Conservation (phyloP, 2,888 invertebrate genomes). For the Parapristionchus giblindavisi region DNA sequence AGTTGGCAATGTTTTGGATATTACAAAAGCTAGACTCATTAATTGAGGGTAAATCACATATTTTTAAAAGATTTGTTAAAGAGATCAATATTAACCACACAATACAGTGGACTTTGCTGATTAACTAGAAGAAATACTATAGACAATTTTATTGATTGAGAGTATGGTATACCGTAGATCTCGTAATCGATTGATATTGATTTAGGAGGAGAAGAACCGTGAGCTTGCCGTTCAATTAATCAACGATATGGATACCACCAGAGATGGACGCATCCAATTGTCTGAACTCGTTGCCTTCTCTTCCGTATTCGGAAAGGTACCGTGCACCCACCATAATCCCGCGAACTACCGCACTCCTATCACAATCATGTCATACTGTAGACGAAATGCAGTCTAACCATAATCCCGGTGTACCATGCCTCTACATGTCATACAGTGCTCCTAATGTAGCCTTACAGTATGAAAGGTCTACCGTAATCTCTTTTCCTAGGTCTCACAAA, state of each 20-base stretch:
- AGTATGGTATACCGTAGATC: too few relatives aligned
- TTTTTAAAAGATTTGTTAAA: not conserved
- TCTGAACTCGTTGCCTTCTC: constrained; percentile 59
- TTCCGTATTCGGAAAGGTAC: constrained; percentile 35
- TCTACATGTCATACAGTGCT: too few relatives aligned
- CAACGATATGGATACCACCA: constrained; percentile 59
- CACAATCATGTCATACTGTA: too few relatives aligned
- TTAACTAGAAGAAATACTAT: too few relatives aligned
- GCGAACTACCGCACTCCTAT: not conserved
- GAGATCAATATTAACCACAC: too few relatives aligned
- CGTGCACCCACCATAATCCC: not conserved
- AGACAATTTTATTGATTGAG: too few relatives aligned
- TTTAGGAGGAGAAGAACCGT: constrained; percentile 50
- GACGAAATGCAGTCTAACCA: too few relatives aligned
- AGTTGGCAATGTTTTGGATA: too few relatives aligned
- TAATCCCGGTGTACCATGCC: not conserved
- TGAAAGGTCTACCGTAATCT: not conserved
- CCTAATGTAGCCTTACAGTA: constrained; percentile 1
- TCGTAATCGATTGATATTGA: not conserved
- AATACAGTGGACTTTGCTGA: not conserved
- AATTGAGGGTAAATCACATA: too few relatives aligned
- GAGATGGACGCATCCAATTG: constrained; percentile 54
- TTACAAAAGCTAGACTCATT: too few relatives aligned
- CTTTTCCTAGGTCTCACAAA: not conserved
- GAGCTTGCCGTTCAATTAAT: constrained; percentile 62